Conservation (phyloP, 2,113 vertebrate genomes). For the Psammodynastes pulverulentus region DNA sequence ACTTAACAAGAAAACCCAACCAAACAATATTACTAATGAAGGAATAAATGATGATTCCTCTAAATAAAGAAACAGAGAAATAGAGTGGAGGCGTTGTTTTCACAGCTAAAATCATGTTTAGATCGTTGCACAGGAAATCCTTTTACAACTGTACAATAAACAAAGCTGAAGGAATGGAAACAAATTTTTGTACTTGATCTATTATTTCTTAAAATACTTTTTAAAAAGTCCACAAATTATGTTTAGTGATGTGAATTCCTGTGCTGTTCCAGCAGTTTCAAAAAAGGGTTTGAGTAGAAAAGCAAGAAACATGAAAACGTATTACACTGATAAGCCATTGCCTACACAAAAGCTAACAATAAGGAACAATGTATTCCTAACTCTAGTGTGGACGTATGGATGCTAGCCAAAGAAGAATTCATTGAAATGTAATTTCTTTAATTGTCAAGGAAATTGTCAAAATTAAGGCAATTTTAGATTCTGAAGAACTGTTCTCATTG, state of each 20-base stretch:
- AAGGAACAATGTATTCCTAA: neutral
- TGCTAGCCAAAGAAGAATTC: neutral
- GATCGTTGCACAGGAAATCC: neutral
- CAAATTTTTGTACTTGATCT: neutral
- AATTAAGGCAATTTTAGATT: neutral
- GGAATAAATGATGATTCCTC: no score
- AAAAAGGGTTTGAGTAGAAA: neutral
- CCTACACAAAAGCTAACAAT: neutral
- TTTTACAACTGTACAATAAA: neutral
- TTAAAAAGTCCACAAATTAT: neutral
- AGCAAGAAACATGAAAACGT: no score
- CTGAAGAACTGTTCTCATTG: neutral
- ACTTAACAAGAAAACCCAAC: neutral
- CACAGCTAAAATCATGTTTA: rapidly evolving
- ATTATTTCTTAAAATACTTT: neutral
- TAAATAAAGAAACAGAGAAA: neutral
- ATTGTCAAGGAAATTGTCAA: neutral
- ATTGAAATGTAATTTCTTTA: neutral
- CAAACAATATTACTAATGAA: neutral
- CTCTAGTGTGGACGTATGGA: neutral
- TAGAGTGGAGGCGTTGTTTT: neutral
- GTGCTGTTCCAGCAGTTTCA: neutral
- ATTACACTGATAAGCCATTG: neutral
- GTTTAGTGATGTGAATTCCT: neutral
- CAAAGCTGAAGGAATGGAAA: neutral